These are phyloP conservation scores for Ametastegia equiseti DNA, from an alignment of 2,888 invertebrate species.

Conservation along the genomic window DNA sequence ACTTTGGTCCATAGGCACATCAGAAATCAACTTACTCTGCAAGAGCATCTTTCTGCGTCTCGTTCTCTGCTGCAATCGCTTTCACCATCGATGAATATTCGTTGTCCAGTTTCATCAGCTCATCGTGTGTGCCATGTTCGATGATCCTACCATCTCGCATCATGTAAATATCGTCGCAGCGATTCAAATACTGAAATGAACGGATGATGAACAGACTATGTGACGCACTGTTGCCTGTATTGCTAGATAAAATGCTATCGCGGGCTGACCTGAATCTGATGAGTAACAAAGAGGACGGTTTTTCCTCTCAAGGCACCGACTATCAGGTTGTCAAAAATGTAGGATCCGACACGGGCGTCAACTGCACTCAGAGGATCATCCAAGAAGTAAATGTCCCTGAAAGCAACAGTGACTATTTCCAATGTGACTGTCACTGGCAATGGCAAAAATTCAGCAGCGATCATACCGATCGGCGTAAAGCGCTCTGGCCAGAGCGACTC, in stretches of 20 bases:
- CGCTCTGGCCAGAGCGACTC: too few species aligned
- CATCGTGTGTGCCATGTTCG: slow-evolving; percentile 78
- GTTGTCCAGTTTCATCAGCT: slow-evolving; percentile 73
- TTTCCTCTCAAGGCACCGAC: slow-evolving; percentile 77
- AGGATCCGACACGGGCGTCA: slow-evolving; percentile 76
- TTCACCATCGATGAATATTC: slow-evolving; percentile 71
- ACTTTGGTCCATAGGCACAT: background rate
- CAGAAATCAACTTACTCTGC: background rate
- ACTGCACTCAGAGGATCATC: slow-evolving; percentile 80
- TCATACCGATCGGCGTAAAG: too few species aligned
- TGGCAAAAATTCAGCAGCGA: too few species aligned
- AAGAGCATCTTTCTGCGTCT: slow-evolving; percentile 34
- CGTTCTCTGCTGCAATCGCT: slow-evolving; percentile 49
- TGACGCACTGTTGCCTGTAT: too few species aligned
- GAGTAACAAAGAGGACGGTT: slow-evolving; percentile 80
- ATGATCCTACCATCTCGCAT: slow-evolving; percentile 79
- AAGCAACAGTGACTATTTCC: slow-evolving; percentile 52
- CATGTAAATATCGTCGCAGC: slow-evolving; percentile 80
- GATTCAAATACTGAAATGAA: slow-evolving; percentile 75
- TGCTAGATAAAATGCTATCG: too few species aligned
- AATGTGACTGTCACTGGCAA: too few species aligned
- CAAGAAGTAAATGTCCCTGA: slow-evolving; percentile 78
- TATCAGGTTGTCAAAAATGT: slow-evolving; percentile 79
- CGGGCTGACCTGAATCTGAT: slow-evolving; percentile 78
- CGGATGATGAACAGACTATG: too few species aligned